These are phyloP conservation scores for Cyaniris semiargus DNA, from an alignment of 2,888 invertebrate genomes.

Conservation along the genomic window DNA sequence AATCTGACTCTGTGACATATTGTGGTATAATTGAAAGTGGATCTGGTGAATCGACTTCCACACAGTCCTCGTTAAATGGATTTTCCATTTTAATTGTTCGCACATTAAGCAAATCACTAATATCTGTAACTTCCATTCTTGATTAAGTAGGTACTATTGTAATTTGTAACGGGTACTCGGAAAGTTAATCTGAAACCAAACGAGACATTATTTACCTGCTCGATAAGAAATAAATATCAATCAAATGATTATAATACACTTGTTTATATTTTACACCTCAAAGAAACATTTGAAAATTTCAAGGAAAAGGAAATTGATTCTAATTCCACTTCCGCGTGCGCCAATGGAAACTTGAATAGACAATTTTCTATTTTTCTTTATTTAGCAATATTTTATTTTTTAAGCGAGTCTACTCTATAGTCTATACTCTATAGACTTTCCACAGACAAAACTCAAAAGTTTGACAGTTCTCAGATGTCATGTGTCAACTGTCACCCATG, in stretches of 20 bases:
- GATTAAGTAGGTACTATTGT: not conserved
- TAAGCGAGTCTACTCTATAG: not conserved
- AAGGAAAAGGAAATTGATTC: slow-evolving; percentile 65
- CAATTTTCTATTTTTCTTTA: not conserved
- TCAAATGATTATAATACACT: slow-evolving; percentile 21
- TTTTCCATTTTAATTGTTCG: slow-evolving; percentile 72
- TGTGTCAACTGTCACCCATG: not conserved
- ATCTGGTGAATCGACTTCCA: slow-evolving; percentile 55
- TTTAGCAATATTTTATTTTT: too few relatives aligned
- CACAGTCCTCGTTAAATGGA: slow-evolving; percentile 56
- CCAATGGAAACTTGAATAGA: slow-evolving; percentile 35
- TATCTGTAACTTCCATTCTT: slow-evolving; percentile 69
- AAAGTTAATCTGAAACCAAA: slow-evolving; percentile 19
- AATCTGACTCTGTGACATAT: slow-evolving; percentile 73
- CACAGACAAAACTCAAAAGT: not conserved
- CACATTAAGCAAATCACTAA: slow-evolving; percentile 67
- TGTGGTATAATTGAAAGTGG: slow-evolving; percentile 68
- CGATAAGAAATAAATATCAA: not conserved
- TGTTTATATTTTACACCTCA: slow-evolving; percentile 37
- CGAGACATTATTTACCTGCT: not conserved
- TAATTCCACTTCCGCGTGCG: slow-evolving; percentile 73
- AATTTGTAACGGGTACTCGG: not conserved
- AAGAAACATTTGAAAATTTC: slow-evolving; percentile 60
- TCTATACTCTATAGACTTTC: not conserved
- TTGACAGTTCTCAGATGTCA: not conserved